Evolutionary conservation across 2,888 invertebrate species (phyloP).

Genomic region (Scaeva pyrastri): DNA sequence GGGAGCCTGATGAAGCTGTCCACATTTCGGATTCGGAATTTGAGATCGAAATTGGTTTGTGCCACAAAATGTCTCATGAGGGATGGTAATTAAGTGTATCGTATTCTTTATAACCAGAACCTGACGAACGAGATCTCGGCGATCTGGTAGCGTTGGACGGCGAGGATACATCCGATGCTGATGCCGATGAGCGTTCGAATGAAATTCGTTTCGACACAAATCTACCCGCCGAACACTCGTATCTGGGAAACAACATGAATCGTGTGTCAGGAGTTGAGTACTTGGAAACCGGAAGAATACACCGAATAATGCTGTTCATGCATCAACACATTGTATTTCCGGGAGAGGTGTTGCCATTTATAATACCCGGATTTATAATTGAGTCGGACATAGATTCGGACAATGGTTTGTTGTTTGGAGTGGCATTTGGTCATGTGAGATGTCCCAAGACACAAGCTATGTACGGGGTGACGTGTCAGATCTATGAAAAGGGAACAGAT

Average conservation of each 20-base stretch:
- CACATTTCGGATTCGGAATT: neutral
- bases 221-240: constrained; percentile 85
- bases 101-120: neutral
- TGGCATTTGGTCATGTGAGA: constrained; percentile 81
- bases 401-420: constrained; percentile 82
- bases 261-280: constrained; percentile 88
- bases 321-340: constrained; percentile 89
- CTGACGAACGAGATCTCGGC: neutral
- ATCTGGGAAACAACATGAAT: constrained; percentile 84
- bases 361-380: constrained; percentile 84
- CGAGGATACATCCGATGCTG: constrained; percentile 7
- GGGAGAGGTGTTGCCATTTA: constrained; percentile 91
- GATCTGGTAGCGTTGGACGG: neutral
- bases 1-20: constrained; percentile 24
- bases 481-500: constrained; percentile 82
- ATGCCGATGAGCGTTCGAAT: constrained; percentile 75
- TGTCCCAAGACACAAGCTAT: constrained; percentile 76
- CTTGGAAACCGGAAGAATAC: constrained; percentile 85
- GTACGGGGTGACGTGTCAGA: constrained; percentile 84
- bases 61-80: neutral
- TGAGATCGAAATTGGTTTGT: constrained; percentile 10
- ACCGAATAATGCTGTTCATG: constrained; percentile 86
- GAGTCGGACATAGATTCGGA: constrained; percentile 79
- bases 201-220: constrained; percentile 84
- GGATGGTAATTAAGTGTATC: neutral